Evolutionary conservation across 2,113 vertebrate genomes (phyloP), one percentile per base, ranked within the genome.

Genomic region (Entelurus aequoreus): DNA sequence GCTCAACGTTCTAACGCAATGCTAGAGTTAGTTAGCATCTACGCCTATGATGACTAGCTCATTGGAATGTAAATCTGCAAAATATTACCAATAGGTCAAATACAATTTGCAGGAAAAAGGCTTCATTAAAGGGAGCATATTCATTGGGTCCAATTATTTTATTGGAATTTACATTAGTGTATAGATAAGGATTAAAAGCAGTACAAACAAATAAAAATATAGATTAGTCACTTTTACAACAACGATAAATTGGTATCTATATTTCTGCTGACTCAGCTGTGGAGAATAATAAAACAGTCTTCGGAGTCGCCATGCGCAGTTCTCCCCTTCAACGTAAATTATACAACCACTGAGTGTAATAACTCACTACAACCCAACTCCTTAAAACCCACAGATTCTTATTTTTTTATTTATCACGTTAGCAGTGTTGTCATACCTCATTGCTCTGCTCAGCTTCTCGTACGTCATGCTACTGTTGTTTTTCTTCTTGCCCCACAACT

Each of bases 391-490:
- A 28, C 28, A 28, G 4, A 2, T 28, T 28, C 11, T 14, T 49
- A 2, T 11, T 12, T 21, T 14, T 36, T 4, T 36, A 7, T 38
- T 54, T n/a, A 15, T 8, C 13, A 1, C 19, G 2, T 14, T 0
- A 36, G 38, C 16, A 58, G 11, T 38, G 15, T 8, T 35, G 5
- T 8, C 48, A 57, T 83, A 99, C 95, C 96, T 97, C 97, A 99
- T 99, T 8, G 97, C 97, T 8, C 97, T 90, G 80, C 97, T 99
- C 65, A 99, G 94, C 74, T 99, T 99, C 84, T 99, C 97, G 0
- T 99, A 99, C 11, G 95, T 99, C 97, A 99, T 99, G 80, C 94
- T 98, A 79, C 92, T 98, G 83, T 99, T 99, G 79, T 99, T 99
- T 59, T 99, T 99, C 90, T 97, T 99, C 84, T 95, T 98, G 8